Conservation (phyloP, 2,888 invertebrate genomes). For the Philaethria dido region DNA sequence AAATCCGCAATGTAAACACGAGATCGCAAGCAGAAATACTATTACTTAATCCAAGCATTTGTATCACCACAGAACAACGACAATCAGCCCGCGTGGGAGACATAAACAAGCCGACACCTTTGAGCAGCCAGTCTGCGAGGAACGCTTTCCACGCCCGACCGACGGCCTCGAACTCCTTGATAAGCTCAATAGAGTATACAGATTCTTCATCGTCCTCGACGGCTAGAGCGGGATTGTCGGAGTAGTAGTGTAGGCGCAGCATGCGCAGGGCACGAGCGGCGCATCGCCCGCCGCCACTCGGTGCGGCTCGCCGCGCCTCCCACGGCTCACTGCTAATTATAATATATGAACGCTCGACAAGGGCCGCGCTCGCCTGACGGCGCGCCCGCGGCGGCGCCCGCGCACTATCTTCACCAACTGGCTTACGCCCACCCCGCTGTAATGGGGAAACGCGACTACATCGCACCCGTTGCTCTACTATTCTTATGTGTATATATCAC, state of each 20-base stretch:
- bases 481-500: slow-evolving; percentile 45
- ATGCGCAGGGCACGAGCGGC: slow-evolving; percentile 83
- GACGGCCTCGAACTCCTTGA: slow-evolving; percentile 93
- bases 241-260: slow-evolving; percentile 93
- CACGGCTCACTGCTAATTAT: slow-evolving; percentile 81
- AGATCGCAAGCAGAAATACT: background rate
- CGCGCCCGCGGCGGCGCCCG: slow-evolving; percentile 43
- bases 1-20: background rate
- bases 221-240: slow-evolving; percentile 90
- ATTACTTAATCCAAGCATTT: background rate
- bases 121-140: slow-evolving; percentile 87
- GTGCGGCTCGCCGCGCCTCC: slow-evolving; percentile 80
- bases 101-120: slow-evolving; percentile 67
- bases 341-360: slow-evolving; percentile 57
- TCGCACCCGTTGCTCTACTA: slow-evolving; percentile 47
- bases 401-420: slow-evolving; percentile 46
- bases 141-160: slow-evolving; percentile 90
- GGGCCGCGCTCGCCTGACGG: slow-evolving; percentile 20
- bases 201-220: slow-evolving; percentile 83
- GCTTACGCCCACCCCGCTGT: slow-evolving; percentile 51
- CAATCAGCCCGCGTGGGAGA: slow-evolving; percentile 45
- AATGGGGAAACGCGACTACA: slow-evolving; percentile 52
- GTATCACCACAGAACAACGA: slow-evolving; percentile 9
- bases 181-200: slow-evolving; percentile 92
- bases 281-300: slow-evolving; percentile 73